A percentile compares a stretch with the other conserved stretches of the same genome.
Conservation (phyloP, 53 echinoderm and acorn worm genomes). For the Crossaster papposus region DNA sequence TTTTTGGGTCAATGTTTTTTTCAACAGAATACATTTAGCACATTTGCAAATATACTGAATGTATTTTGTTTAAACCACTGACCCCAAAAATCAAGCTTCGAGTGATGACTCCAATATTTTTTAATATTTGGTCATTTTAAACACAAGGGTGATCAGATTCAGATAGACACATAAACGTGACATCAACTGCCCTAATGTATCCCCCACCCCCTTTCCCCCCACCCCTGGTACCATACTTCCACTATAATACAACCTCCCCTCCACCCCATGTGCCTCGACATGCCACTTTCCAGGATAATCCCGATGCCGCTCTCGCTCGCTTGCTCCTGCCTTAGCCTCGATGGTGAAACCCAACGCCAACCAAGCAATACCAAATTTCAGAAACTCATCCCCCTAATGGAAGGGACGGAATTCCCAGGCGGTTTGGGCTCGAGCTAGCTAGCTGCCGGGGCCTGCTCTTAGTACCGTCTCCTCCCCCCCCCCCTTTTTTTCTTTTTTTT, state of each 20-base stretch:
- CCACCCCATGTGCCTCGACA: constrained; percentile 11
- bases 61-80: too few relatives aligned
- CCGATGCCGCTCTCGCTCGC: constrained; percentile 15
- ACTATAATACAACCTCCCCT: constrained; percentile 19
- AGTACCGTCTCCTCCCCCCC: constrained; percentile 5
- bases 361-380: constrained; percentile 67
- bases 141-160: constrained; percentile 3
- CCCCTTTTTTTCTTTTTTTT: too few relatives aligned
- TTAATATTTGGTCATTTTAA: background rate
- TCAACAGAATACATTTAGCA: too few relatives aligned
- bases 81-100: too few relatives aligned
- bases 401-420: constrained; percentile 62
- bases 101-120: background rate
- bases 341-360: constrained; percentile 63
- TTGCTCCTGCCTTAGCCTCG: too few relatives aligned
- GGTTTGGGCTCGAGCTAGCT: constrained; percentile 28
- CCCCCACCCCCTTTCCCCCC: background rate
- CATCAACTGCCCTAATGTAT: constrained; percentile 40
- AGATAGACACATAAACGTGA: constrained; percentile 14
- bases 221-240: background rate
- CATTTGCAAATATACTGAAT: too few relatives aligned
- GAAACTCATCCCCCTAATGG: constrained; percentile 66
- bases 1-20: too few relatives aligned
- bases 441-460: too few relatives aligned
- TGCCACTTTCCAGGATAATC: constrained; percentile 65